These are phyloP conservation scores for Rutilus rutilus DNA, from an alignment of 2,113 vertebrate genomes.

Conservation along the genomic window DNA sequence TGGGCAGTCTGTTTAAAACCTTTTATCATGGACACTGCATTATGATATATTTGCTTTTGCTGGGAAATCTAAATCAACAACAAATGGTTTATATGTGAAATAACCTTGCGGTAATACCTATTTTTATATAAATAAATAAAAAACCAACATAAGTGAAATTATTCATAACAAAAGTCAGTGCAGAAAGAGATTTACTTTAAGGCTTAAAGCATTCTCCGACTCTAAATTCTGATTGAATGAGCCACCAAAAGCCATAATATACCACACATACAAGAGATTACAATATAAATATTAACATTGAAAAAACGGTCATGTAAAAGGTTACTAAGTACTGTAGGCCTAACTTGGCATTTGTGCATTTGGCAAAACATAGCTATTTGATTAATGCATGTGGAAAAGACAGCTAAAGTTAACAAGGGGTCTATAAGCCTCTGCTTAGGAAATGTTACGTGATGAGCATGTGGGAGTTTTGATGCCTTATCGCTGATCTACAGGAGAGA, in stretches of 20 bases:
- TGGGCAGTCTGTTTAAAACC: not conserved
- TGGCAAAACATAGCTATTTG: not conserved
- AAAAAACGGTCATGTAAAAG: not conserved
- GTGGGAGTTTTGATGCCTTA: slow-evolving; percentile 29
- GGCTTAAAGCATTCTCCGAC: not conserved
- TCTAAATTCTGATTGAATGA: not conserved
- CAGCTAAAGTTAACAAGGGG: not conserved
- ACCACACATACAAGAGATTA: not conserved
- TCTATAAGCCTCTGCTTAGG: not conserved
- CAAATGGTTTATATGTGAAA: not conserved
- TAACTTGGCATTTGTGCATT: not conserved
- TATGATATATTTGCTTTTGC: not conserved
- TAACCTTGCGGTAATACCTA: not conserved
- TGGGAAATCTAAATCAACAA: not conserved
- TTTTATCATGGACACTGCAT: not conserved
- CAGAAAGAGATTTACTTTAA: not conserved
- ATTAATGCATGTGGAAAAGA: not conserved
- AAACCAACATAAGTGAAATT: not conserved
- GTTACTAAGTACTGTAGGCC: not conserved
- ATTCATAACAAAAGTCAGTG: not conserved
- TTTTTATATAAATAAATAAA: not conserved
- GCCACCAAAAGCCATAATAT: no score
- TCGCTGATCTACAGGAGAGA: slow-evolving; percentile 38
- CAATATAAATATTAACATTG: not conserved
- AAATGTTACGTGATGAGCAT: slow-evolving; percentile 7